Evolutionary conservation across 2,797 vertebrate genomes (phyloP).

Genomic region (Lateolabrax maculatus): DNA sequence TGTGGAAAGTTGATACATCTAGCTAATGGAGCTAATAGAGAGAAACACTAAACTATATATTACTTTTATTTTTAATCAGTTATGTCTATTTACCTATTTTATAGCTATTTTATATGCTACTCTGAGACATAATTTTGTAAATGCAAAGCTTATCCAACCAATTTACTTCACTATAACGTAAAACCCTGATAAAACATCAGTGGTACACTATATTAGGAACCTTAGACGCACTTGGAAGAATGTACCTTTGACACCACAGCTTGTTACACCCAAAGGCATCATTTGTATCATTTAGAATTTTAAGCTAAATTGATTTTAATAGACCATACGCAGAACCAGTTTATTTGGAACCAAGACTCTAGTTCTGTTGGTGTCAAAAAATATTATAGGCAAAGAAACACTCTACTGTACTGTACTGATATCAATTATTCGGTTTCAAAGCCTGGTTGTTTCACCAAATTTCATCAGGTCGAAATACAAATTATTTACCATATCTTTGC

Average conservation of each 20-base stretch:
- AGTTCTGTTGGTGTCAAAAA: neutral
- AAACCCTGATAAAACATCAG: neutral
- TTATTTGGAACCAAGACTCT: neutral
- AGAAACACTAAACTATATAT: neutral
- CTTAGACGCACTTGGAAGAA: neutral
- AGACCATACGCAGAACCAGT: neutral
- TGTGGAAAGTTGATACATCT: neutral
- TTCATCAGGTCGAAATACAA: conserved; percentile 2
- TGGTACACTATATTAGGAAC: neutral
- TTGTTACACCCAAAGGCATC: neutral
- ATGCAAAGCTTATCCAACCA: neutral
- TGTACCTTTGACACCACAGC: neutral
- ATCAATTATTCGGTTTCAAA: neutral
- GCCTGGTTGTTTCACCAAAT: neutral
- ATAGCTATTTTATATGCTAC: neutral
- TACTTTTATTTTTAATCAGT: neutral
- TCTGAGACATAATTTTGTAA: neutral
- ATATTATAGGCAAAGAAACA: neutral
- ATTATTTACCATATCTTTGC: neutral
- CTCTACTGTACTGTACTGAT: too few relatives aligned
- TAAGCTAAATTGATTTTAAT: neutral
- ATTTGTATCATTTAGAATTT: neutral
- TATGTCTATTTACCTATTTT: neutral
- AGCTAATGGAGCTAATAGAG: neutral
- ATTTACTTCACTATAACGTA: neutral